These are phyloP conservation scores for Dendrolimus pini DNA, from an alignment of 2,888 invertebrate species.

Conservation along the genomic window DNA sequence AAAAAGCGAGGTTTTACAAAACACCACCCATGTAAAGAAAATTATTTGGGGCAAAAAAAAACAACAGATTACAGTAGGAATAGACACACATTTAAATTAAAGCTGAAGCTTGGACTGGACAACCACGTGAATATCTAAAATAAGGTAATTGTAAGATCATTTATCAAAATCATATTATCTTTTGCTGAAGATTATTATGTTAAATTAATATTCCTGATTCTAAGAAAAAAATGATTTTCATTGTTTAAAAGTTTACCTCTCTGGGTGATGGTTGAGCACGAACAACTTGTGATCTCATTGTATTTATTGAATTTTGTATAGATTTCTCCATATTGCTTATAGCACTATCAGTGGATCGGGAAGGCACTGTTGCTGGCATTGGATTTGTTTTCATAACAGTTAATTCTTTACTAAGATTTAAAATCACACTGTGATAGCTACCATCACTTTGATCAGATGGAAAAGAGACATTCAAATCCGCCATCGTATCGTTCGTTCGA, in stretches of 20 bases:
- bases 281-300: conserved; percentile 11
- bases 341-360: conserved; percentile 27
- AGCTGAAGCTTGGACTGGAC: too few species aligned
- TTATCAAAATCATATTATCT: too few species aligned
- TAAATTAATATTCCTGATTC: too few species aligned
- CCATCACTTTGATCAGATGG: conserved; percentile 55
- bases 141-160: too few species aligned
- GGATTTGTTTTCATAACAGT: conserved; percentile 21
- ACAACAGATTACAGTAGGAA: too few species aligned
- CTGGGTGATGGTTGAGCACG: conserved; percentile 30
- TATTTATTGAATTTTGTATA: conserved; percentile 34
- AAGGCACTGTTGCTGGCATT: neutral
- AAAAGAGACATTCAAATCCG: conserved; percentile 65
- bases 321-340: conserved; percentile 34
- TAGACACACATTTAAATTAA: too few species aligned
- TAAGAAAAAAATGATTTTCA: too few species aligned
- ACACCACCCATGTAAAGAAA: too few species aligned
- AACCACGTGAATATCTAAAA: too few species aligned
- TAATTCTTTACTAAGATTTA: conserved; percentile 19
- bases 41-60: too few species aligned
- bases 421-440: conserved; percentile 14
- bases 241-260: conserved; percentile 34
- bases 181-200: too few species aligned
- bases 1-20: too few species aligned
- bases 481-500: conserved; percentile 69